Evolutionary conservation across 2,113 vertebrate species (phyloP).

Genomic region (Neoarius graeffei): DNA sequence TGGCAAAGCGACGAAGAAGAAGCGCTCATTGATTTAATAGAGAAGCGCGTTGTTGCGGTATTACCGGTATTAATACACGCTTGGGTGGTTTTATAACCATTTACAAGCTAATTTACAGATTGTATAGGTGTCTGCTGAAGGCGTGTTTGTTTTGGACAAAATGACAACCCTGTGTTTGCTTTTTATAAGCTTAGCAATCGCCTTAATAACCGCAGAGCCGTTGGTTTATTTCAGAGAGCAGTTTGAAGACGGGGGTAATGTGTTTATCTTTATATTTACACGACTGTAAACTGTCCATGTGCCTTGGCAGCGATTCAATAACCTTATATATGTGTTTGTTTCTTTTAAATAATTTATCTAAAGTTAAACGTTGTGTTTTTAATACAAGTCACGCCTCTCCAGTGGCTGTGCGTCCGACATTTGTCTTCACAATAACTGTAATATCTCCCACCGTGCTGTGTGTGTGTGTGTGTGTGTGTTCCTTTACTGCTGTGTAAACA

Average conservation of each 20-base stretch:
- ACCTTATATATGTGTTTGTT: neutral
- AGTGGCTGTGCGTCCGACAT: neutral
- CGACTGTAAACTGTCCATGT: neutral
- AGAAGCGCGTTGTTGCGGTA: slow-evolving; percentile 34
- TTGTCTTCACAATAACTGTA: neutral
- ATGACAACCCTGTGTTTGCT: slow-evolving; percentile 71
- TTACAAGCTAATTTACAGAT: neutral
- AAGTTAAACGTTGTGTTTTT: neutral
- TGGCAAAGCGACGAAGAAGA: slow-evolving; percentile 20
- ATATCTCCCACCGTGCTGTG: neutral
- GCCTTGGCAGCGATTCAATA: neutral
- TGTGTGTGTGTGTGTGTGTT: neutral
- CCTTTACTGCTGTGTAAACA: neutral
- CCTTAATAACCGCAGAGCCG: slow-evolving; percentile 67
- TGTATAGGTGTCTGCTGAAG: neutral
- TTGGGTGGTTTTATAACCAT: neutral
- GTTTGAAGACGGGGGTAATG: slow-evolving; percentile 80
- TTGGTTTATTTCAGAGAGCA: slow-evolving; percentile 78
- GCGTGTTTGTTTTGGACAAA: neutral
- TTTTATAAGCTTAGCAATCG: slow-evolving; percentile 63
- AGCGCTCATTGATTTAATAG: slow-evolving; percentile 37
- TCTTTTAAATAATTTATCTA: neutral
- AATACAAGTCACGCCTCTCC: neutral
- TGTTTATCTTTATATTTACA: neutral
- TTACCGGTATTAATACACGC: neutral